Conservation (phyloP, 23 tunicate species). For the Diplosoma virens region DNA sequence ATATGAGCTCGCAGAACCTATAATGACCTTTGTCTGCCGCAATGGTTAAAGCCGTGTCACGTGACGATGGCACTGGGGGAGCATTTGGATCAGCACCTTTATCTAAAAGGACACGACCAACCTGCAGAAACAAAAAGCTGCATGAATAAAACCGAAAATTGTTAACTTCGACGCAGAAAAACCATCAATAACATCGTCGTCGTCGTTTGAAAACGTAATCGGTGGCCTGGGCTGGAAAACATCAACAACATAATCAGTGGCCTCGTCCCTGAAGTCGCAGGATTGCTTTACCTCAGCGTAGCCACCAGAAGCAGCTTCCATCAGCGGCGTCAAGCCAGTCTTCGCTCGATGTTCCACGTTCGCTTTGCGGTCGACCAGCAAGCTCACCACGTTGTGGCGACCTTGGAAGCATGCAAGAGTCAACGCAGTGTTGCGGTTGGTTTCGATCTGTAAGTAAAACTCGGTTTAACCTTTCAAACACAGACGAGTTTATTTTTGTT, state of each 20-base stretch:
- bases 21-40: constrained; percentile 99
- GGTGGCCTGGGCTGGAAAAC: too few relatives aligned
- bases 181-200: too few relatives aligned
- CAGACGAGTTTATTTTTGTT: not conserved
- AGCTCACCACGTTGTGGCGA: constrained; percentile 92
- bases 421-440: constrained; percentile 96
- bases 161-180: too few relatives aligned
- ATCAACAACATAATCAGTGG: not conserved
- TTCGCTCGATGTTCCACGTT: constrained; percentile 99
- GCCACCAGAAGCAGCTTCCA: constrained; percentile 99
- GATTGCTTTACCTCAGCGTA: constrained; percentile 99
- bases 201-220: too few relatives aligned
- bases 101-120: constrained; percentile 81
- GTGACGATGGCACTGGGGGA: constrained; percentile 96
- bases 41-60: constrained; percentile 98
- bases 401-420: constrained; percentile 99
- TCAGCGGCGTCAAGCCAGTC: constrained; percentile 96
- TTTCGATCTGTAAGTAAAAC: constrained; percentile 81
- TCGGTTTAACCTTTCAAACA: too few relatives aligned
- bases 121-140: too few relatives aligned
- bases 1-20: constrained; percentile 81
- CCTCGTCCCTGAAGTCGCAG: too few relatives aligned
- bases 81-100: constrained; percentile 98
- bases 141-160: too few relatives aligned
- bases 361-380: constrained; percentile 93